Conservation (phyloP, 2,113 vertebrate species). For the Fregetta grallaria region DNA sequence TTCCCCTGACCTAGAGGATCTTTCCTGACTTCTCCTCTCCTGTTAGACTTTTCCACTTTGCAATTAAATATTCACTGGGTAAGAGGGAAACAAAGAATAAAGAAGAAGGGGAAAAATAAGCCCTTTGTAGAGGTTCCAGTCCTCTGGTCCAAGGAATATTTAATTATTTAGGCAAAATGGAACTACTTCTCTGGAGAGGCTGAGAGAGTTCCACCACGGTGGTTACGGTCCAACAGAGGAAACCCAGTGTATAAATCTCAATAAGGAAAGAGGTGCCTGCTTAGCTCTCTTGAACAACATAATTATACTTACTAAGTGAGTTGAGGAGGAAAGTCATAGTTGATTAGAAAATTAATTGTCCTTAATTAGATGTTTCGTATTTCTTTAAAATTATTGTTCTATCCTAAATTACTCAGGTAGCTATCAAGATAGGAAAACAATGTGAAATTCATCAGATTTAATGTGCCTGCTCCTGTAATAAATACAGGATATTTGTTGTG, state of each 20-base stretch:
- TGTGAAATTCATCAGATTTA: not conserved
- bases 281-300: not conserved
- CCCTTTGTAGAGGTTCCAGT: slow-evolving; percentile 38
- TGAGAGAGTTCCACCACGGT: not conserved
- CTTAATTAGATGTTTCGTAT: not conserved
- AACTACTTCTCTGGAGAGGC: slow-evolving; percentile 1
- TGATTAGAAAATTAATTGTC: not conserved
- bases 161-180: slow-evolving; percentile 30
- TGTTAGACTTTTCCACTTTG: slow-evolving; percentile 27
- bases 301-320: not conserved
- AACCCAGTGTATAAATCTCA: not conserved
- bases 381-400: not conserved
- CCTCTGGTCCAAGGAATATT: slow-evolving; percentile 29
- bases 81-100: slow-evolving; percentile 38
- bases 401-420: not conserved
- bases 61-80: not conserved
- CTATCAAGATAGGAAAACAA: not conserved
- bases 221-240: not conserved
- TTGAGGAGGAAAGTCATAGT: not conserved
- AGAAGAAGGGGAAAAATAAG: slow-evolving; percentile 20
- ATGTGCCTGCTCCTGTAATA: not conserved
- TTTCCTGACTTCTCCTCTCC: slow-evolving; percentile 49
- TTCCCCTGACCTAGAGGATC: slow-evolving; percentile 30
- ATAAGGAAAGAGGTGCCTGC: not conserved
- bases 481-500: not conserved